Evolutionary conservation across 2,113 vertebrate species (phyloP), one percentile per base, ranked within the genome.

Genomic region (Acrocephalus kingi): DNA sequence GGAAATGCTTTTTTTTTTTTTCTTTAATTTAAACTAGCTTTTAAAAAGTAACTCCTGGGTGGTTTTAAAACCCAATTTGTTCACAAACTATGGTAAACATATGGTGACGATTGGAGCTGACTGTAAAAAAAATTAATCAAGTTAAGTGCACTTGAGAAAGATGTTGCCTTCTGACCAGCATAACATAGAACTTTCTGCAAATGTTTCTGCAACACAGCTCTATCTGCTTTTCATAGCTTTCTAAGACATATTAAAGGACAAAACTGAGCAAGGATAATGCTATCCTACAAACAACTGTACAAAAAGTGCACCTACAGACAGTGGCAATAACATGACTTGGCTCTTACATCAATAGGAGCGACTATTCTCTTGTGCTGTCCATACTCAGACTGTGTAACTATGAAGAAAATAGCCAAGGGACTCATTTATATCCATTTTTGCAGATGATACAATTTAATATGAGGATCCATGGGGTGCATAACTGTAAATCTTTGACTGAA

Each of bases 371-470:
- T 43, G 33, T 84, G 77, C 28, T 51, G 74, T 80, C 79, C 93
- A 51, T 74, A 73, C 51, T 77, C 77, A 93, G 78, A 20, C 91
- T 63, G 8, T 1, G 5, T 37, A 52, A 35, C 90, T 43, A 8
- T 23, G 64, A 93, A 93, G 49, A 67, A 91, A 92, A 87, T 31
- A 91, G 63, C 81, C 95, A 90, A 76, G 95, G 95, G 95, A 97
- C 87, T 86, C 43, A 58, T 96, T 93, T 87, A 49, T 90, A 95
- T 88, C 31, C 39, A 39, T 17, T 94, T 97, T 95, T 95, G 93
- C 96, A 97, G 96, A 98, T 92, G 92, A 97, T 92, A 97, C 95
- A 93, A 94, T 96, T 95, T 96, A 97, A 97, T 96, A 96, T 41
- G 85, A 96, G 95, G 33, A 97, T 96, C 91, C 61, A 84, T 55